Evolutionary conservation across 2,888 invertebrate species (phyloP).

Genomic region (Schizotus pectinicornis): DNA sequence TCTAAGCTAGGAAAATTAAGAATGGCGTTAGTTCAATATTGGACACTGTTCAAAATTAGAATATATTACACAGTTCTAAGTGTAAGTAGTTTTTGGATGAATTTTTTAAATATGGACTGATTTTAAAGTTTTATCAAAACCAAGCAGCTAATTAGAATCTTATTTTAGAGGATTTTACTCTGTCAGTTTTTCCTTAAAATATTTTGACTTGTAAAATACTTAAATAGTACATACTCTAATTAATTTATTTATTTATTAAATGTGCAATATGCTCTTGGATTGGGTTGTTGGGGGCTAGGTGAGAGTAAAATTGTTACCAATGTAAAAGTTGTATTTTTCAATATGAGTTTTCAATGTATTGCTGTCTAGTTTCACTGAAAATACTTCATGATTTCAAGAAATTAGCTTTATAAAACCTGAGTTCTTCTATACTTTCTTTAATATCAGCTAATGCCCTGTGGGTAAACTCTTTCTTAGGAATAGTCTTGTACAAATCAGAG

Average conservation of each 20-base stretch:
- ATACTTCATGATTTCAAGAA: conserved; percentile 61
- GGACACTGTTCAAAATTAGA: conserved; percentile 54
- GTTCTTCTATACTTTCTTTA: conserved; percentile 81
- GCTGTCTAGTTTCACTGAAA: too few species aligned
- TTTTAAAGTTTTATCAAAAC: conserved; percentile 1
- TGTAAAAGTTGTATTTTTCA: too few species aligned
- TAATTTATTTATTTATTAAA: too few species aligned
- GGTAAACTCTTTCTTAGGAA: conserved; percentile 67
- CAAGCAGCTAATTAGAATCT: too few species aligned
- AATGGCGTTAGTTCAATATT: conserved; percentile 58
- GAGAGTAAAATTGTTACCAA: too few species aligned
- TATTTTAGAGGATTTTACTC: too few species aligned
- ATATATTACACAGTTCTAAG: conserved; percentile 52
- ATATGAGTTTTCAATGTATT: too few species aligned
- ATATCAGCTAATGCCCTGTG: conserved; percentile 87
- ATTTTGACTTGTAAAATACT: too few species aligned
- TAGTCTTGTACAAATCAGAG: conserved; percentile 62
- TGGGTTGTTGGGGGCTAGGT: too few species aligned
- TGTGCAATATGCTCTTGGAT: too few species aligned
- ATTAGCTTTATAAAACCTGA: conserved; percentile 75
- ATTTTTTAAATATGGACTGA: conserved; percentile 2
- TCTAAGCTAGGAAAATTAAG: conserved; percentile 56
- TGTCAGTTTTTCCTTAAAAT: too few species aligned
- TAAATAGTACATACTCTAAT: too few species aligned
- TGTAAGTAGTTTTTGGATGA: conserved; percentile 27